These are phyloP conservation scores for Tauraco hartlaubi DNA, from an alignment of 2,797 vertebrate genomes.

Conservation along the genomic window DNA sequence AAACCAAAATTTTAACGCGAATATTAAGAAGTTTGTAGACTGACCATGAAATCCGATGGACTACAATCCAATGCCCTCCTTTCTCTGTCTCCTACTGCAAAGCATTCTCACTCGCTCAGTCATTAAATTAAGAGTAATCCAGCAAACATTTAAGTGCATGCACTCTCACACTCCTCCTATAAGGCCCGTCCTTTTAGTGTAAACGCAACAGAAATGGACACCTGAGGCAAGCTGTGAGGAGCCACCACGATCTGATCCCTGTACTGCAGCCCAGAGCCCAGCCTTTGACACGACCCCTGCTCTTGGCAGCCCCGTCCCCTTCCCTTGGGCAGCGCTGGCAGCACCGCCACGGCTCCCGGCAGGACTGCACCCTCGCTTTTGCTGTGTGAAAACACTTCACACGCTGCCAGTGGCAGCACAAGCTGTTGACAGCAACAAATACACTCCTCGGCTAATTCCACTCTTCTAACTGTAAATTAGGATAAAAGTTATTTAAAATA, in stretches of 20 bases:
- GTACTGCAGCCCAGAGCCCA: not conserved
- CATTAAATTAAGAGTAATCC: not conserved
- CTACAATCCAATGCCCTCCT: not conserved
- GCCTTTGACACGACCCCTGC: fast-evolving
- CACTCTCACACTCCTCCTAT: not conserved
- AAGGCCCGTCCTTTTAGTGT: not conserved
- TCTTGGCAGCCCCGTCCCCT: not conserved
- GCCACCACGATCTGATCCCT: fast-evolving
- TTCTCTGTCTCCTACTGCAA: not conserved
- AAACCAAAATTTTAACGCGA: slow-evolving; percentile 38
- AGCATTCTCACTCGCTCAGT: not conserved
- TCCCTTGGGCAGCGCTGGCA: not conserved
- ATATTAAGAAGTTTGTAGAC: not conserved
- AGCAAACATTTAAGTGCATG: not conserved
- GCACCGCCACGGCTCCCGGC: not conserved
- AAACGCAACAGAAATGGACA: not conserved
- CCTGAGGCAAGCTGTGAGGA: not conserved
- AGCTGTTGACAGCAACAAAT: not conserved
- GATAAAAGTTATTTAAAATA: slow-evolving; percentile 45
- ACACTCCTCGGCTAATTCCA: not conserved
- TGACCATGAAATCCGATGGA: not conserved
- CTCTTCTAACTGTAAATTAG: not conserved
- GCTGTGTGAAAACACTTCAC: not conserved
- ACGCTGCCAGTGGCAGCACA: not conserved
- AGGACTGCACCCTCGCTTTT: not conserved